Evolutionary conservation across 1,140 invertebrate species (phyloP), one percentile per base, ranked within the genome.

Genomic region (Zaprionus inermis): DNA sequence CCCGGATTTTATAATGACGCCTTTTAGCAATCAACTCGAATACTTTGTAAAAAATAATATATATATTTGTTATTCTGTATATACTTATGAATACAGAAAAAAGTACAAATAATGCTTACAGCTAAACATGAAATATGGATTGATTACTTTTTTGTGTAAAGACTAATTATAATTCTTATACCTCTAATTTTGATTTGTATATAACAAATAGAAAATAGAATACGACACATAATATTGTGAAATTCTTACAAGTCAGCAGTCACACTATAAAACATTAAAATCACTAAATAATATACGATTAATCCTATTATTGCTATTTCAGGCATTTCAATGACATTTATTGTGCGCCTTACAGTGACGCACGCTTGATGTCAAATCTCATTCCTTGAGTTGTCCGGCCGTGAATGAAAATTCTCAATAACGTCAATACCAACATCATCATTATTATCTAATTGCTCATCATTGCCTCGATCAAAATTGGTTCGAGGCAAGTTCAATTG

Each of bases 331-430:
- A 52, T 55, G 4, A 44, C n/a, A 12, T 18, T 46, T 4, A 41
- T 24, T 49, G 66, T 71, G 70, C 79, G 76, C 83, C 72, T n/a
- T 56, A 9, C 1, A n/a, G 3, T 36, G 49, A 56, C 79, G 67
- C 67, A 79, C 60, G 32, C 1, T 68, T 88, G 72, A 67, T 72
- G 83, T 88, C 79, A 88, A 63, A 72, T 83, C 36, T 12, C 30
- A 28, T 64, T n/a, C 20, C n/a, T 10, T 11, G 54, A 36, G 16
- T 44, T 16, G 12, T n/a, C 16, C 11, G 36, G 54, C 11, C 34
- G 7, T 51, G 28, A 32, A 22, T 63, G 14, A 11, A 20, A 11
- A 59, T 52, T 80, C 0, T 79, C 80, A 36, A 84, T 80, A 6
- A 89, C 80, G 78, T 88, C 84, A 9, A 76, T 64, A 1, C 84